Evolutionary conservation across 1,140 invertebrate species (phyloP).

Genomic region (Arion vulgaris): DNA sequence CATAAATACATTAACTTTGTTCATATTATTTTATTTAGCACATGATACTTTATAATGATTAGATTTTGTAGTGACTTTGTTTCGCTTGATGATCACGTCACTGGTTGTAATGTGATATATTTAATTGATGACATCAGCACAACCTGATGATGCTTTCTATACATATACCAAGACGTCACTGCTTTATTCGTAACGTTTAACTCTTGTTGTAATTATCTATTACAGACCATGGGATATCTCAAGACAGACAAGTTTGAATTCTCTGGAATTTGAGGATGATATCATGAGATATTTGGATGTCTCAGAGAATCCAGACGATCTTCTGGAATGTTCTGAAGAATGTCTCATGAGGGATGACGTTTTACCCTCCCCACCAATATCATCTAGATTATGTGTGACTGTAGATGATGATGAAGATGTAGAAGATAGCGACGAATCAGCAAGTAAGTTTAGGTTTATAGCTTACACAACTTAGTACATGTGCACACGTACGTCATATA

Average conservation of each 20-base stretch:
- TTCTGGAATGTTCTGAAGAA: background rate
- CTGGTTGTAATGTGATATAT: no score
- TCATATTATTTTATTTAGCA: no score
- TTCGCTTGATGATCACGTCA: no score
- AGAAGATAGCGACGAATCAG: conserved; percentile 31
- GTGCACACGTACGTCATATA: no score
- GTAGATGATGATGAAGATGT: conserved; percentile 23
- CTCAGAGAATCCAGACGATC: background rate
- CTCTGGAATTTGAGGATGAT: conserved; percentile 35
- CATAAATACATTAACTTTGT: no score
- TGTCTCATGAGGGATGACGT: conserved; percentile 19
- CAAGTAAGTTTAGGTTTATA: conserved; percentile 36
- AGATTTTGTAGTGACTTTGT: no score
- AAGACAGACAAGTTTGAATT: conserved; percentile 16
- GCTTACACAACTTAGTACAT: no score
- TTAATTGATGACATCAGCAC: no score
- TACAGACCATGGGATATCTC: conserved; percentile 36
- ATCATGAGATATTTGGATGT: conserved; percentile 1
- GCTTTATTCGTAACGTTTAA: no score
- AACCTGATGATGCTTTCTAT: no score
- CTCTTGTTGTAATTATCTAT: background rate
- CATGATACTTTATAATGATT: no score
- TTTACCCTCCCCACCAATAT: conserved; percentile 21
- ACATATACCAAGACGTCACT: no score
- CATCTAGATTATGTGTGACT: background rate